Evolutionary conservation across 2,888 invertebrate genomes (phyloP).

Genomic region (Andricus curvator): DNA sequence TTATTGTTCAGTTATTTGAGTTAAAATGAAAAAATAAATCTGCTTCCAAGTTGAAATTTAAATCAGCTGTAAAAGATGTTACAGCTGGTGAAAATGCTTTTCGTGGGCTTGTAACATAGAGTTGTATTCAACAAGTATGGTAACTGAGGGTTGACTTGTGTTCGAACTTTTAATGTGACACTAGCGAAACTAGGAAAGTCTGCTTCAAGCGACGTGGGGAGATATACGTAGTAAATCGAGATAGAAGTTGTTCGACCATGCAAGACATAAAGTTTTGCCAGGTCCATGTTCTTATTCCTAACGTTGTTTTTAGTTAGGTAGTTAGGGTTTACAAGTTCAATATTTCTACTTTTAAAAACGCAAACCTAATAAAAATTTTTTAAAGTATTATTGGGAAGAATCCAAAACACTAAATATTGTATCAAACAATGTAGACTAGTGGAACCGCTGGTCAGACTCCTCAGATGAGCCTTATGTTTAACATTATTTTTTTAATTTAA

Average conservation of each 20-base stretch:
- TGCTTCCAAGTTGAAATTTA: not conserved
- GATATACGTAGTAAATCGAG: constrained; percentile 1
- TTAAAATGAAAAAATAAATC: constrained; percentile 1
- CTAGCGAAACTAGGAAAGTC: constrained; percentile 52
- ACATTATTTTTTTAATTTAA: too few relatives aligned
- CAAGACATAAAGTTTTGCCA: not conserved
- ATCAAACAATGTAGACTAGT: too few relatives aligned
- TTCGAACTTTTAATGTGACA: constrained; percentile 64
- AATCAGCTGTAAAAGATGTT: not conserved
- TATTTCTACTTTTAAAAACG: not conserved
- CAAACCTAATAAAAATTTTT: not conserved
- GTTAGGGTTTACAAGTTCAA: not conserved
- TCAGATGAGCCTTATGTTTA: too few relatives aligned
- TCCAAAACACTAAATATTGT: too few relatives aligned
- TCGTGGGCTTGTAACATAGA: constrained; percentile 51
- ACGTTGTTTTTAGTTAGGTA: not conserved
- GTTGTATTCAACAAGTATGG: constrained; percentile 54
- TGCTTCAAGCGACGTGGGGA: not conserved
- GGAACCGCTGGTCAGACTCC: too few relatives aligned
- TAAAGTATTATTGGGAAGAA: too few relatives aligned
- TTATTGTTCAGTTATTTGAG: constrained; percentile 43
- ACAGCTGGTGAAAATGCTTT: constrained; percentile 40
- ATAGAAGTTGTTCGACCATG: constrained; percentile 18
- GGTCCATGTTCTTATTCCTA: not conserved
- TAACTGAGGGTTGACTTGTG: constrained; percentile 54